Base-by-base conservation (phyloP, 1,140 invertebrate species). In the Bacillus rossius region DNA sequence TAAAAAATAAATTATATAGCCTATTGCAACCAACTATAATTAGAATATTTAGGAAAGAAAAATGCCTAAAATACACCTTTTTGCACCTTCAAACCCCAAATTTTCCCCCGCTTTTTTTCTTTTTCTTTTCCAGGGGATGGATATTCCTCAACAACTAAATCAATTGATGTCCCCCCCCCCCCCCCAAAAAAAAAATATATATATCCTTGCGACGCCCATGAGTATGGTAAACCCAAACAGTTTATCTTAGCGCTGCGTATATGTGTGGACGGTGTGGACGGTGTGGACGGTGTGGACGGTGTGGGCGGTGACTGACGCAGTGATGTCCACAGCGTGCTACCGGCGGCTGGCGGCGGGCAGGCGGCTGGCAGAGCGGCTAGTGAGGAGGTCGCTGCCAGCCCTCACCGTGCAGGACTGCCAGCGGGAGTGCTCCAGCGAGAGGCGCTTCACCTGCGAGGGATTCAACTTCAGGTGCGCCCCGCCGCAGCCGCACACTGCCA, bases 381-480 rank as follows among this genome's bases (percentile, higher is more conserved):
- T 90, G 7, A 76, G 82, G 63, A 77, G 81, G 59, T 80, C 84
- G 3, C 71, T 88, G 13, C 77, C 80, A 29, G 89, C 87, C 66
- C 83, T 87, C 57, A 79, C 81, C 2, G 69, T 89, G 3, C 82
- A 88, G 57, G 84, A 87, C 61, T 92, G 88, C 68, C 80, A 85
- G 69, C 71, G 81, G 45, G 84, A 86, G 64, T 92, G 89, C 63
- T 82, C 82, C n/a, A 76, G 79, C 1, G 88, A 91, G 69, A 84
- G 79, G 62, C 71, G 78, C 48, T 91, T 91, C 69, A 78, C 77
- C 57, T 92, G 89, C 67, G 85, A 89, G 73, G 89, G 88, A 59
- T 92, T 91, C 68, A 91, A 90, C 73, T 90, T 88, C 72, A 84
- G 84, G 86, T 88, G 76, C 72, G 69, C 67, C 5, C 19, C 14